Evolutionary conservation across 2,113 vertebrate species (phyloP), one percentile per base, ranked within the genome.

Genomic region (Pipa parva): DNA sequence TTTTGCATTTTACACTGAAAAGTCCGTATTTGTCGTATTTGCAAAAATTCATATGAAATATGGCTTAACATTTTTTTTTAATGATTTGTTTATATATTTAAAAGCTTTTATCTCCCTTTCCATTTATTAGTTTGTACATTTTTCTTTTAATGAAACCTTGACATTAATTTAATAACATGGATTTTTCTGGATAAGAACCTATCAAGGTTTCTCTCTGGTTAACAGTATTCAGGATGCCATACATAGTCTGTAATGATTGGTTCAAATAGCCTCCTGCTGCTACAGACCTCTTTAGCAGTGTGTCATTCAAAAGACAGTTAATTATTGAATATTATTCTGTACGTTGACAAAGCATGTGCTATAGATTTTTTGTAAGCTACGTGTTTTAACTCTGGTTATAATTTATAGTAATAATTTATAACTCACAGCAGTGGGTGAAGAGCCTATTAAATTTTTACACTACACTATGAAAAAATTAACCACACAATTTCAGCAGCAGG

Each of bases 281-380:
- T 49, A 37, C 27, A 61, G 63, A 27, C 57, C 71, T 66, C 71
- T 64, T 59, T 55, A 60, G 37, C 63, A n/a, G 39, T 37, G 39
- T 72, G 63, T 42, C 57, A 66, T 72, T 66, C 49, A 61, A 65
- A 72, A 66, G 57, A 59, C 55, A 66, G 58, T 54, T 60, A 72
- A 59, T 55, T 72, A 66, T 56, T 66, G 71, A 66, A 72, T 72
- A 66, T 72, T 72, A 66, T 66, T 72, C 66, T 72, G 71, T 66
- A 48, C 22, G 57, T 28, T 61, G 63, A 61, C 63, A 66, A 72
- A 66, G 57, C 56, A 59, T 55, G 37, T 52, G 57, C 49, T 65
- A 61, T 66, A 37, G 63, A 60, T 59, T 72, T 61, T 65, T 54
- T 55, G 7, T 8, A 15, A 27, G 25, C 57, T 70, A 70, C 58